Percentiles rank a stretch among this genome's conserved stretches.
Conservation (phyloP, 2,113 vertebrate genomes). For the Spea bombifrons region DNA sequence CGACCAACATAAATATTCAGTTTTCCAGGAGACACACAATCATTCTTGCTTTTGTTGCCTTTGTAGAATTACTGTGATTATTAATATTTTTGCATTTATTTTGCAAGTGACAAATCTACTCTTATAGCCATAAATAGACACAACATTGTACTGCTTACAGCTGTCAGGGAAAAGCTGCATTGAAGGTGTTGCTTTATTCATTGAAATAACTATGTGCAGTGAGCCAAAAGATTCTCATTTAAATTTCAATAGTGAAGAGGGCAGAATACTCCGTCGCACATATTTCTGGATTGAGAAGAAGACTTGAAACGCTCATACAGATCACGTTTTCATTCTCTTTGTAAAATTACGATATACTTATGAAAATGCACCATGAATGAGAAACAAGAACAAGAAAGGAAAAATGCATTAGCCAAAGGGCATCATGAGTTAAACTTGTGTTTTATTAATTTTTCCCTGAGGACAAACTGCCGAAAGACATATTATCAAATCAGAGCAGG, state of each 20-base stretch:
- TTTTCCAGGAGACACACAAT: constrained; percentile 27
- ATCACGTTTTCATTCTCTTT: too few species aligned
- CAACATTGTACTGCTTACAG: constrained; percentile 27
- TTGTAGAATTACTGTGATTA: constrained; percentile 34
- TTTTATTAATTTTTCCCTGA: too few species aligned
- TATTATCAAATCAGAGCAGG: too few species aligned
- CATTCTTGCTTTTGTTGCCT: constrained; percentile 32
- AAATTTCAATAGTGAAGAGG: background rate
- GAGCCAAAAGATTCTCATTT: background rate
- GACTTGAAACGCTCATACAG: too few species aligned
- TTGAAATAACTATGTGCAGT: background rate
- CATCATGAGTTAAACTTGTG: too few species aligned
- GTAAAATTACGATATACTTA: too few species aligned
- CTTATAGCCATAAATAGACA: constrained; percentile 31
- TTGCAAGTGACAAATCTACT: constrained; percentile 4
- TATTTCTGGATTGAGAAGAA: too few species aligned
- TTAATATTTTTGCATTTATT: constrained; percentile 1
- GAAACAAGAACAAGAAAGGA: too few species aligned
- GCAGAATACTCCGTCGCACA: too few species aligned
- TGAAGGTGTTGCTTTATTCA: background rate
- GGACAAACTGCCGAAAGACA: too few species aligned
- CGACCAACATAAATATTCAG: constrained; percentile 36
- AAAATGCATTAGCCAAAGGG: too few species aligned
- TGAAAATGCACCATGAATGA: too few species aligned
- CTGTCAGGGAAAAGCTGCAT: constrained; percentile 26